phyloP scores from a whole-genome alignment of 2,113 vertebrate genomes.

The Oncorhynchus masou region DNA sequence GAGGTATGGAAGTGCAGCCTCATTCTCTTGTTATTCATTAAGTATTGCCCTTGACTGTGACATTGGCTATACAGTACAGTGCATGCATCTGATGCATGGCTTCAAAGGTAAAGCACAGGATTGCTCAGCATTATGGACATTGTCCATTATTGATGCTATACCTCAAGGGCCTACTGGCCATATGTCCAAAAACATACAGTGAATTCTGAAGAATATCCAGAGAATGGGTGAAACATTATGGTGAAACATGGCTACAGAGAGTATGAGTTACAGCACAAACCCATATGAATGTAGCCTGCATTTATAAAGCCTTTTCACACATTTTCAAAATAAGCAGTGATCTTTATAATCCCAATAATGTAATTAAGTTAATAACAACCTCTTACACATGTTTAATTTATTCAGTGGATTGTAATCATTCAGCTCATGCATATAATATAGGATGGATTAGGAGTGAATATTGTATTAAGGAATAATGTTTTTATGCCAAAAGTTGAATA shows the following conservation, averaged over 20 bases:
- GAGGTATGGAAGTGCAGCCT: constrained; percentile 15
- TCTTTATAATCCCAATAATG: background rate
- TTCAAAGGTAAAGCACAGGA: constrained; percentile 29
- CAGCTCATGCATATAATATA: background rate
- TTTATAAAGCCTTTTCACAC: background rate
- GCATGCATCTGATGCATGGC: constrained; percentile 42
- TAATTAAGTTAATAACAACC: background rate
- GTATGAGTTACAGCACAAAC: background rate
- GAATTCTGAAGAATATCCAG: background rate
- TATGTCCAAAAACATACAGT: background rate
- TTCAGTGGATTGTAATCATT: background rate
- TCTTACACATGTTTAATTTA: background rate
- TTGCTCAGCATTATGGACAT: background rate
- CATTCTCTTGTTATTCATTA: constrained; percentile 48
- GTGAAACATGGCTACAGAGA: background rate
- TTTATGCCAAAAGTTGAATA: background rate
- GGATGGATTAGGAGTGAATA: no score
- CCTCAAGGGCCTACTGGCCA: background rate
- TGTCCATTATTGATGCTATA: background rate
- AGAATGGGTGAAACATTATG: background rate
- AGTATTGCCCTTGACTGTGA: constrained; percentile 67
- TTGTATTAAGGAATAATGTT: no score
- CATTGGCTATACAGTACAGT: constrained; percentile 53
- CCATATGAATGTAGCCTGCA: background rate
- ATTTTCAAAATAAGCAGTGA: background rate